Conservation (phyloP, 2,797 vertebrate species). For the Psittacula derbiana region DNA sequence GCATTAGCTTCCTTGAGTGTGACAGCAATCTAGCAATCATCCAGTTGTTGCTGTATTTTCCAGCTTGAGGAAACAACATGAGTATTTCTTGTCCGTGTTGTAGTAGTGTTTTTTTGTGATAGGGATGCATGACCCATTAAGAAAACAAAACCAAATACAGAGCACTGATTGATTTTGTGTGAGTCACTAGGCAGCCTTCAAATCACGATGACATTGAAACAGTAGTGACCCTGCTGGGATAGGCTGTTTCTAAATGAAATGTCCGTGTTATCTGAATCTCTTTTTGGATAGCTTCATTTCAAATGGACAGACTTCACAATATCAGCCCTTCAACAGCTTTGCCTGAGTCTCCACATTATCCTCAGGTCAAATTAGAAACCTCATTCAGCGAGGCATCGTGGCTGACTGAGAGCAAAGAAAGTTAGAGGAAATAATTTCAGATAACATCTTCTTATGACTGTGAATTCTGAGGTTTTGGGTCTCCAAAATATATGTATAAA, state of each 20-base stretch:
- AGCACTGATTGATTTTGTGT: background rate
- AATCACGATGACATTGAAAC: background rate
- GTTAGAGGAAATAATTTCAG: constrained; percentile 19
- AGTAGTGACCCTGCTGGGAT: background rate
- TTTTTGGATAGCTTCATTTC: background rate
- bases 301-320: background rate
- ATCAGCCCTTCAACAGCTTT: background rate
- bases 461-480: background rate
- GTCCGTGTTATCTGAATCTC: background rate
- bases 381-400: background rate
- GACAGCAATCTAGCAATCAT: background rate
- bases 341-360: background rate
- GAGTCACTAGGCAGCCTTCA: background rate
- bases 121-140: background rate
- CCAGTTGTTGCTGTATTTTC: background rate
- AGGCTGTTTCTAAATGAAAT: background rate
- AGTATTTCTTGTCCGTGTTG: background rate
- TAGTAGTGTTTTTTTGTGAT: background rate
- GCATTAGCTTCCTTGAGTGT: background rate
- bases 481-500: background rate
- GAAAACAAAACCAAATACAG: background rate
- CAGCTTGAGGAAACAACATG: background rate
- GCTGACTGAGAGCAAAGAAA: background rate
- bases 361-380: background rate
- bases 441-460: background rate